Conservation (phyloP, 2,797 vertebrate genomes). For the Lithobates pipiens region DNA sequence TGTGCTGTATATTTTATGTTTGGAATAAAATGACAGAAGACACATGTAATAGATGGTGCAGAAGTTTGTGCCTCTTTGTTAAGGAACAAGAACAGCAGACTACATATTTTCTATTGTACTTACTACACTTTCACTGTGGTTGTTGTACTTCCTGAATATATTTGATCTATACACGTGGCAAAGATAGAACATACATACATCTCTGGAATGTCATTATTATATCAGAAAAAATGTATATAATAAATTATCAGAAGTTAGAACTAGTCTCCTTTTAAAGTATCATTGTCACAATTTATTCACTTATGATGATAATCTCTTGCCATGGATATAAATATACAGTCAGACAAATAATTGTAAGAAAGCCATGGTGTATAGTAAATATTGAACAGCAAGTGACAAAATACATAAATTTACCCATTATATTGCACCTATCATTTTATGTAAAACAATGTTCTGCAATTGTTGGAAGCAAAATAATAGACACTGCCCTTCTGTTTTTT, state of each 20-base stretch:
- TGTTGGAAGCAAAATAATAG: no score
- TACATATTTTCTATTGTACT: not conserved
- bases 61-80: constrained; percentile 14
- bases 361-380: no score
- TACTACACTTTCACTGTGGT: not conserved
- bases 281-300: no score
- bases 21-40: not conserved
- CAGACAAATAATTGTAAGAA: no score
- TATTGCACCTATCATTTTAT: no score
- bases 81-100: not conserved
- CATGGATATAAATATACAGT: no score
- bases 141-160: not conserved
- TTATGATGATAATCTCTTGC: no score
- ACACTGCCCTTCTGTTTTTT: no score
- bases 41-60: constrained; percentile 10
- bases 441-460: no score
- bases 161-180: not conserved
- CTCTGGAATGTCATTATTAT: not conserved
- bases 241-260: not conserved
- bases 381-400: no score
- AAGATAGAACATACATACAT: not conserved
- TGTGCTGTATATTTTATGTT: constrained; percentile 1
- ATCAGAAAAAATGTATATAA: not conserved
- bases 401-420: no score
- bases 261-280: no score